Evolutionary conservation across 2,113 vertebrate species (phyloP).

Genomic region (Pristiophorus japonicus): DNA sequence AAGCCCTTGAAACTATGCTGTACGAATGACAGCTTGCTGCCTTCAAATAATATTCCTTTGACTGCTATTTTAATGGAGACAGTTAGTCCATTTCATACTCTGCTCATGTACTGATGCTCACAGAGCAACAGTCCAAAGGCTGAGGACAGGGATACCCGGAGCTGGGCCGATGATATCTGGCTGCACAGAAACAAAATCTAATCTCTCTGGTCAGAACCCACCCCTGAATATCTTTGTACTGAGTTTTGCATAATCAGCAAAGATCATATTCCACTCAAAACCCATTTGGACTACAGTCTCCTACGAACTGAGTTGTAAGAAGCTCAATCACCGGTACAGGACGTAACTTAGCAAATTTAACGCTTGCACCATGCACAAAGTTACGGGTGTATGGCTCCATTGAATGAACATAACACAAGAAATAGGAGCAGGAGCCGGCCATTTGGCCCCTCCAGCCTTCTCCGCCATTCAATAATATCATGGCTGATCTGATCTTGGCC

Average conservation of each 20-base stretch:
- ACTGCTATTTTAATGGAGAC: neutral
- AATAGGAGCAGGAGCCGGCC: too few relatives aligned
- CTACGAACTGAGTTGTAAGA: neutral
- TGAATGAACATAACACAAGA: too few relatives aligned
- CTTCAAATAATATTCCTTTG: neutral
- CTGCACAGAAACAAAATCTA: neutral
- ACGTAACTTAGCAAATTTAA: neutral
- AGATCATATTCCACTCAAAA: neutral
- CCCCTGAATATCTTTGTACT: neutral
- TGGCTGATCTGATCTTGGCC: too few relatives aligned
- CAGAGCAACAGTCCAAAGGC: neutral
- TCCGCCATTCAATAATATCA: too few relatives aligned
- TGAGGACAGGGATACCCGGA: neutral
- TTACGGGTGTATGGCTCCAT: neutral
- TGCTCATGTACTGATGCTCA: neutral
- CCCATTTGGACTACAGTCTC: neutral
- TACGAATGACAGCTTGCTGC: neutral
- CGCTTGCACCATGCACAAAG: neutral
- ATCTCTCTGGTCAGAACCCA: neutral
- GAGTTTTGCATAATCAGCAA: neutral
- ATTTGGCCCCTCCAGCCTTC: too few relatives aligned
- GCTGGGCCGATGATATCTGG: neutral
- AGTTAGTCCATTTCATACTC: neutral
- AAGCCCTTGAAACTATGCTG: neutral
- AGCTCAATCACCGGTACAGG: neutral